phyloP scores from a whole-genome alignment of 2,888 invertebrate genomes.

The Belgica antarctica region DNA sequence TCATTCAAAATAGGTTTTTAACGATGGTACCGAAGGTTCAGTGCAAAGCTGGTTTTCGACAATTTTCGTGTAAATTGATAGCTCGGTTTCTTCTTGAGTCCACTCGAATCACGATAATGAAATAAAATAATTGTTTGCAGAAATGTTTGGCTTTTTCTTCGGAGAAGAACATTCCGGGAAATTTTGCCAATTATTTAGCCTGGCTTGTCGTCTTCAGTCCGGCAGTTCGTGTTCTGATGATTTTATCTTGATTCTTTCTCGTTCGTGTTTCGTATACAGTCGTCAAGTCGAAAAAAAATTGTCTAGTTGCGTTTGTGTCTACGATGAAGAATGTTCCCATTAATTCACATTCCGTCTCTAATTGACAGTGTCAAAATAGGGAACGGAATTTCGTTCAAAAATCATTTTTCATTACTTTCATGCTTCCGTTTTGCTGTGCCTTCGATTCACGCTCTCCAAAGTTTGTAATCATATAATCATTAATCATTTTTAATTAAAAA shows the following conservation, averaged over 20 bases:
- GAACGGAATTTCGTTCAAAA: neutral
- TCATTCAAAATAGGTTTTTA: neutral
- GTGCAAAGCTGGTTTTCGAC: neutral
- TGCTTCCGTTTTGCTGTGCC: neutral
- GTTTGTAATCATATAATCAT: constrained; percentile 14
- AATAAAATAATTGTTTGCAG: neutral
- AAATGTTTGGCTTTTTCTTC: neutral
- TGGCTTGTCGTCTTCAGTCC: neutral
- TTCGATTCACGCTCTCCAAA: too few relatives aligned
- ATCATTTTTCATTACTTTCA: neutral
- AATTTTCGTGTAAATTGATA: neutral
- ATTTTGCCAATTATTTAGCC: neutral
- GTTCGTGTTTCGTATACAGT: neutral
- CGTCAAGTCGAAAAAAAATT: neutral
- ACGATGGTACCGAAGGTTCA: neutral
- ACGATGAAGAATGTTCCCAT: neutral
- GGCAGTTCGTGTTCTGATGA: neutral
- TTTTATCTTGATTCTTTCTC: too few relatives aligned
- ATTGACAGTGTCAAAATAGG: constrained; percentile 4
- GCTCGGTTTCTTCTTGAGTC: neutral
- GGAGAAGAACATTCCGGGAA: neutral
- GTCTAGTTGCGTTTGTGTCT: neutral
- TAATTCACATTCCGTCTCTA: neutral
- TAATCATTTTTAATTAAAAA: constrained; percentile 40
- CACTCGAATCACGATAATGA: neutral